These are phyloP conservation scores for Cantharis rustica DNA, from an alignment of 2,888 invertebrate species.

Conservation along the genomic window DNA sequence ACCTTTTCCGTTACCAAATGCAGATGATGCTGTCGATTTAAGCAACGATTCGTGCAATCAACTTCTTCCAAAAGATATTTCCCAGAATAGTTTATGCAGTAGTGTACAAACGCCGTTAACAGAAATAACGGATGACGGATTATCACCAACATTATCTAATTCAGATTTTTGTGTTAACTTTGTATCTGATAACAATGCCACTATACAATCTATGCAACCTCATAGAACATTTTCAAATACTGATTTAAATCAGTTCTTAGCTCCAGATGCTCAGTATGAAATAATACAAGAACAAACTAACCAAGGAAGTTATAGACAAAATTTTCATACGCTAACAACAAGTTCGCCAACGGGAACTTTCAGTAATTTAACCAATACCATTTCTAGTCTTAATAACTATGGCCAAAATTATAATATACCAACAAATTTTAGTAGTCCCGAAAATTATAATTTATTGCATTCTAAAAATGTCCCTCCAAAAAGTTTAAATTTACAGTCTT, in stretches of 20 bases:
- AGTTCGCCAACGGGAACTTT: constrained; percentile 21
- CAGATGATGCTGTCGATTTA: constrained; percentile 17
- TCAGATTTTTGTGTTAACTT: constrained; percentile 49
- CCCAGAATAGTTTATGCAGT: constrained; percentile 51
- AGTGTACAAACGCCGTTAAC: constrained; percentile 55
- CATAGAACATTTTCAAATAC: constrained; percentile 37
- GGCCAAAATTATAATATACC: constrained; percentile 47
- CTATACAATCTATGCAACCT: constrained; percentile 36
- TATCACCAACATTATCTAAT: constrained; percentile 46
- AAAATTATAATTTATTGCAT: constrained; percentile 40
- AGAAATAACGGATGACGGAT: constrained; percentile 54
- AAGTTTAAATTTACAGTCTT: constrained; percentile 46
- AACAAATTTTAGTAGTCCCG: constrained; percentile 35
- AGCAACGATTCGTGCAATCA: constrained; percentile 43
- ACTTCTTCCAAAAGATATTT: constrained; percentile 49
- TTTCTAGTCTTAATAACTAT: constrained; percentile 52
- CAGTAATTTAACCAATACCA: constrained; percentile 53
- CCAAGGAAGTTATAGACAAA: constrained; percentile 43
- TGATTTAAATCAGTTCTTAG: constrained; percentile 55
- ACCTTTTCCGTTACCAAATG: constrained; percentile 58
- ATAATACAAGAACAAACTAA: constrained; percentile 59
- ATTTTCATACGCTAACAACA: constrained; percentile 28
- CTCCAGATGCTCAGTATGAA: constrained; percentile 69
- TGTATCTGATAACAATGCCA: constrained; percentile 45
- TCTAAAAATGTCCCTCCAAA: constrained; percentile 46